Percentiles rank a stretch among this genome's conserved stretches.
Evolutionary conservation across 2,797 vertebrate species (phyloP).

Genomic region (Syndactyla subalaris): DNA sequence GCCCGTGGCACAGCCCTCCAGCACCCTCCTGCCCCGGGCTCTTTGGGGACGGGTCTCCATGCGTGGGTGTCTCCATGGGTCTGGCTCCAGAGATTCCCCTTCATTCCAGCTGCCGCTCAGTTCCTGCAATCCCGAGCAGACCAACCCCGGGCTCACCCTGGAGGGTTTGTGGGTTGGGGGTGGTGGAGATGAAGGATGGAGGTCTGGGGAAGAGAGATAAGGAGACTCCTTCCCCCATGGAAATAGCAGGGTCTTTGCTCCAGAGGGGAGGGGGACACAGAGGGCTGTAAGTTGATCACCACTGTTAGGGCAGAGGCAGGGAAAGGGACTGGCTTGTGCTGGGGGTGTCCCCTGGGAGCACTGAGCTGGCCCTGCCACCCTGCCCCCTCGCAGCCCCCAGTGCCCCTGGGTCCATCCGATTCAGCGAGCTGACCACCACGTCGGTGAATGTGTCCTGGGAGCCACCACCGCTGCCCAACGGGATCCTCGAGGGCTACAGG

Average conservation of each 20-base stretch:
- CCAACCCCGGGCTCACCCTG: not conserved
- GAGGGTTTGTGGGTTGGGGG: not conserved
- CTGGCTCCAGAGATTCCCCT: not conserved
- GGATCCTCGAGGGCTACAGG: constrained; percentile 91
- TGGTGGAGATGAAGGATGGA: accelerated
- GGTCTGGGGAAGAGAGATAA: not conserved
- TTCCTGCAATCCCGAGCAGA: not conserved
- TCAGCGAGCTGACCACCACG: constrained; percentile 97
- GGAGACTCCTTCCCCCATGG: accelerated
- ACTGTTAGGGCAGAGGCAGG: accelerated
- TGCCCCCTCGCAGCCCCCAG: constrained; percentile 85
- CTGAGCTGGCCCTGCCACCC: not conserved
- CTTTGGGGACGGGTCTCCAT: accelerated
- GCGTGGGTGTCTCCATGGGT: not conserved
- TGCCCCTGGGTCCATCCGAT: constrained; percentile 89
- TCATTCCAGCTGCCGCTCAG: too few species aligned
- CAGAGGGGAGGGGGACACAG: not conserved
- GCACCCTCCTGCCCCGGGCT: not conserved
- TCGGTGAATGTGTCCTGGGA: constrained; percentile 98
- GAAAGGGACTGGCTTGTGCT: not conserved
- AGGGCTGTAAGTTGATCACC: not conserved
- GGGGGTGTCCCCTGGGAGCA: not conserved
- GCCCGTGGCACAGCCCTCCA: not conserved
- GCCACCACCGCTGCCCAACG: constrained; percentile 89
- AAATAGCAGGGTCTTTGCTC: not conserved